Conservation (phyloP, 2,113 vertebrate species). For the Antennarius striatus region DNA sequence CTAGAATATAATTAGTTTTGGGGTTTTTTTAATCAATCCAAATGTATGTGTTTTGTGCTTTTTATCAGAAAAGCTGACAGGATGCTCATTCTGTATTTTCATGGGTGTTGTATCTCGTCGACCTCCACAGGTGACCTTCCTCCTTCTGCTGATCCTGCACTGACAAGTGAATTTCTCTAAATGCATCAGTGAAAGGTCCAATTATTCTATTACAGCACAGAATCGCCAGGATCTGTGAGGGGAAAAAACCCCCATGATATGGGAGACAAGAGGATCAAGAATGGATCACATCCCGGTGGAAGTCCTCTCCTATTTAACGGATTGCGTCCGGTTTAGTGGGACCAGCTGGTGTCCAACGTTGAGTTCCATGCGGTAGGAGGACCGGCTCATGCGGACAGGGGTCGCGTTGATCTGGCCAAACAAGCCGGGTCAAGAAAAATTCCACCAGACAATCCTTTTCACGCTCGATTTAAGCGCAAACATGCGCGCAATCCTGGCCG, state of each 20-base stretch:
- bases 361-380: too few relatives aligned
- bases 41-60: neutral
- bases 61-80: neutral
- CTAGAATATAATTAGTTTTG: too few relatives aligned
- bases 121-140: neutral
- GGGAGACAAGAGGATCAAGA: conserved; percentile 43
- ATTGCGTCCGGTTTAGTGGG: conserved; percentile 35
- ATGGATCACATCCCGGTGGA: conserved; percentile 19
- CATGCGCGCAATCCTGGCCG: conserved; percentile 56
- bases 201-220: conserved; percentile 21
- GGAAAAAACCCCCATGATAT: conserved; percentile 1
- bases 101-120: neutral
- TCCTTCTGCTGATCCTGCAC: conserved; percentile 1
- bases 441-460: conserved; percentile 72
- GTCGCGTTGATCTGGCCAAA: conserved; percentile 65
- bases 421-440: conserved; percentile 71
- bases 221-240: conserved; percentile 35
- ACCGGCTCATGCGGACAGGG: conserved; percentile 40
- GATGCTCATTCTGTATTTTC: too few relatives aligned
- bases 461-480: conserved; percentile 71
- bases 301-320: conserved; percentile 22
- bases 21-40: too few relatives aligned
- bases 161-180: conserved; percentile 11
- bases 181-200: conserved; percentile 11
- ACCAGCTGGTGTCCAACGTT: neutral